These are phyloP conservation scores for Mylabris sibirica DNA, from an alignment of 2,888 invertebrate species.

Conservation along the genomic window DNA sequence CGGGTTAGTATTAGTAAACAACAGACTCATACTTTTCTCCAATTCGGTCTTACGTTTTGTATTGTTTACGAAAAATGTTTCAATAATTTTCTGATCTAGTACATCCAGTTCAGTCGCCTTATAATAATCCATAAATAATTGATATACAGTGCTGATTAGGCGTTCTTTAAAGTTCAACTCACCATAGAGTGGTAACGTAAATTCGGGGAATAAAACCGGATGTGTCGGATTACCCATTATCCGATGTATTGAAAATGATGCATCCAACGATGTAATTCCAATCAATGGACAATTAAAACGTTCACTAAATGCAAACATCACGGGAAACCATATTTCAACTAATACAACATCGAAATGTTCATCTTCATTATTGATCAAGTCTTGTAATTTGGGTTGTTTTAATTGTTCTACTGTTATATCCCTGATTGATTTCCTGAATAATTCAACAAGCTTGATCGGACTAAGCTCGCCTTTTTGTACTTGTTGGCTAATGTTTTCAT, in stretches of 20 bases:
- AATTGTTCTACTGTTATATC: slow-evolving; percentile 36
- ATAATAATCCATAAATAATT: slow-evolving; percentile 10
- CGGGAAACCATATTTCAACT: slow-evolving; percentile 39
- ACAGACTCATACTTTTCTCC: slow-evolving; percentile 43
- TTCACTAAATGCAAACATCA: slow-evolving; percentile 41
- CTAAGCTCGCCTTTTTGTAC: not conserved
- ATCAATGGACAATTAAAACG: slow-evolving; percentile 43
- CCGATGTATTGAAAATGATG: slow-evolving; percentile 25
- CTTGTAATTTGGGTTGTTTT: slow-evolving; percentile 38
- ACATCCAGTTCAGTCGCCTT: not conserved
- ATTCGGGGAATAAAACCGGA: slow-evolving; percentile 39
- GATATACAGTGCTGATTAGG: slow-evolving; percentile 34
- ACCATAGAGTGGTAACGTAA: slow-evolving; percentile 33
- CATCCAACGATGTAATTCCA: slow-evolving; percentile 40
- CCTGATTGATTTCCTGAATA: slow-evolving; percentile 12
- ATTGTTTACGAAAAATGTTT: slow-evolving; percentile 45
- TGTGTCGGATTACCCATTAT: slow-evolving; percentile 41
- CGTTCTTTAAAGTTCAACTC: slow-evolving; percentile 56
- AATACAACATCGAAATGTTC: slow-evolving; percentile 48
- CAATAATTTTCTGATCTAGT: slow-evolving; percentile 13
- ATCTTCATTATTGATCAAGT: slow-evolving; percentile 34
- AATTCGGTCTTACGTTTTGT: slow-evolving; percentile 43
- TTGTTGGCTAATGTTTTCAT: slow-evolving; percentile 20
- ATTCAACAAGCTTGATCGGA: not conserved
- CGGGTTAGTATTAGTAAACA: slow-evolving; percentile 48